Percentiles rank a stretch among this genome's conserved stretches.
Evolutionary conservation across 2,113 vertebrate species (phyloP).

Genomic region (Deroptyus accipitrinus): DNA sequence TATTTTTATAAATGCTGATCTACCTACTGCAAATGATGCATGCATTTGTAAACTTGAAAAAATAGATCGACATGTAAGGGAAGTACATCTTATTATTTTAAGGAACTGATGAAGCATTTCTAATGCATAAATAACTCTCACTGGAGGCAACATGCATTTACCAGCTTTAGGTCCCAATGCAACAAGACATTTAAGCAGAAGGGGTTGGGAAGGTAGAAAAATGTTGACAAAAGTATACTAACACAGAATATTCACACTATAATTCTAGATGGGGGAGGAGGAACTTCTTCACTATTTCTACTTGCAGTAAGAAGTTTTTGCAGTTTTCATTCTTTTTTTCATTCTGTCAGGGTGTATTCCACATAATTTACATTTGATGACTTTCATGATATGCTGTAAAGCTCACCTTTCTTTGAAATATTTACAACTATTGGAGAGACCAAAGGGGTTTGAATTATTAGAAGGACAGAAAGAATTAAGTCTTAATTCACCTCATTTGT

Average conservation of each 20-base stretch:
- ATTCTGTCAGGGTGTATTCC: background rate
- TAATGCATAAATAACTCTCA: background rate
- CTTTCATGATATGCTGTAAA: background rate
- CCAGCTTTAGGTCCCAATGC: background rate
- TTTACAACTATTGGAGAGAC: background rate
- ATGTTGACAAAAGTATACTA: background rate
- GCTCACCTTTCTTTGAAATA: background rate
- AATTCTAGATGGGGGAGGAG: fast-evolving
- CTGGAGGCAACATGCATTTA: background rate
- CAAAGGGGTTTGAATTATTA: background rate
- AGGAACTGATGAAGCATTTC: background rate
- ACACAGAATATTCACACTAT: background rate
- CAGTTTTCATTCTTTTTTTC: background rate
- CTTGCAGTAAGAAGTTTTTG: background rate
- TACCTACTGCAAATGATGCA: background rate
- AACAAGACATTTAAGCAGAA: background rate
- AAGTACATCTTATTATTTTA: background rate
- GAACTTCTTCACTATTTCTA: background rate
- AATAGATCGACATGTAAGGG: background rate
- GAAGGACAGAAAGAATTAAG: background rate
- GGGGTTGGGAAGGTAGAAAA: background rate
- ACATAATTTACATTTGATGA: background rate
- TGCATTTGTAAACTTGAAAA: background rate
- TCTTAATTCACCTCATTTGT: background rate
- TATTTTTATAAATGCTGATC: background rate